A percentile compares a stretch with the other conserved stretches of the same genome.
Conservation (phyloP, 2,797 vertebrate species). For the Eupleurogrammus muticus region DNA sequence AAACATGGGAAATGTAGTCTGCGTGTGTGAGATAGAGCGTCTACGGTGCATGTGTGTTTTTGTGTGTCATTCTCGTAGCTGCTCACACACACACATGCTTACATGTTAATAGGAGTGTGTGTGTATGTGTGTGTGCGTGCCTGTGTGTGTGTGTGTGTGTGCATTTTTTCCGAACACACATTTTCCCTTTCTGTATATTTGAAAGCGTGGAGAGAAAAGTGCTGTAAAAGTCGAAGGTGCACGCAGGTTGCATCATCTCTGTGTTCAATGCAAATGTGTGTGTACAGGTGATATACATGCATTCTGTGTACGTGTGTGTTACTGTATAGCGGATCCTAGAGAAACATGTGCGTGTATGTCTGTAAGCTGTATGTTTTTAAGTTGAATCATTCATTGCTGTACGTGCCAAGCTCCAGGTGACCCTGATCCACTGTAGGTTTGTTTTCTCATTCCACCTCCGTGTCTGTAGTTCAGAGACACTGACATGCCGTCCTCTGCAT, state of each 20-base stretch:
- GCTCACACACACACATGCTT: conserved; percentile 42
- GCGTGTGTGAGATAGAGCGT: conserved; percentile 55
- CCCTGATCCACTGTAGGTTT: conserved; percentile 64
- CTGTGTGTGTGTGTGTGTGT: conserved; percentile 11
- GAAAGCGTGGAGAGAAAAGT: conserved; percentile 23
- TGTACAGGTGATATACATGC: conserved; percentile 10
- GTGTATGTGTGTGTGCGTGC: too few species aligned
- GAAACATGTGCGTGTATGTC: conserved; percentile 56
- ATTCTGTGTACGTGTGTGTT: conserved; percentile 48
- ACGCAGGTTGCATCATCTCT: conserved; percentile 34
- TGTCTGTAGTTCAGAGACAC: conserved; percentile 67
- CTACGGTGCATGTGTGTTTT: conserved; percentile 66
- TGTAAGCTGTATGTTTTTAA: conserved; percentile 69
- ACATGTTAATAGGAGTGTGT: conserved; percentile 25
- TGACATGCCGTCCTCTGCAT: conserved; percentile 64
- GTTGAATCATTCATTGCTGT: conserved; percentile 72
- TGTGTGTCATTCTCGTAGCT: conserved; percentile 61
- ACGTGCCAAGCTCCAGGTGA: conserved; percentile 80
- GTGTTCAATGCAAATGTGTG: conserved; percentile 47
- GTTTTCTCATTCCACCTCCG: conserved; percentile 57
- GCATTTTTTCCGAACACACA: conserved; percentile 20
- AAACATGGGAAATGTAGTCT: conserved; percentile 58
- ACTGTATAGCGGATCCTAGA: conserved; percentile 46
- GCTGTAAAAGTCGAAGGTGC: conserved; percentile 38
- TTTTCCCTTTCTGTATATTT: conserved; percentile 44